Percentiles rank a stretch among this genome's conserved stretches.
Evolutionary conservation across 1,140 invertebrate species (phyloP).

Genomic region (Cotesia chilonis): DNA sequence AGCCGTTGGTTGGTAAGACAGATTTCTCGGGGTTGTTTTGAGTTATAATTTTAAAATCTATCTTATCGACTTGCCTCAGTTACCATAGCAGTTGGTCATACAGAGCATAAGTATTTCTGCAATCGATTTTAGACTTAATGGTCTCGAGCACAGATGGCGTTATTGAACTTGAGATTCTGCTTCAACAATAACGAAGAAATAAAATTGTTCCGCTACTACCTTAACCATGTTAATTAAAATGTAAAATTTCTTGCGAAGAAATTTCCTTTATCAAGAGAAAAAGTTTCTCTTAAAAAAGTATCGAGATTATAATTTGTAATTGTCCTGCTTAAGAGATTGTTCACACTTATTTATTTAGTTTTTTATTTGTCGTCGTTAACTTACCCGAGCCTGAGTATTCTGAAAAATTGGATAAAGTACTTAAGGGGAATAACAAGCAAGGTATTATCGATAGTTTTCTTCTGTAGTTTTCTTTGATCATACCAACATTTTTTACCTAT

Average conservation of each 20-base stretch:
- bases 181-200: too few species aligned
- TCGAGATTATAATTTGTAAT: background rate
- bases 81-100: too few species aligned
- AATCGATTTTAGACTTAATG: too few species aligned
- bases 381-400: constrained; percentile 17
- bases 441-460: constrained; percentile 47
- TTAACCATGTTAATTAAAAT: too few species aligned
- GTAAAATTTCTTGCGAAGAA: background rate
- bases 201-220: too few species aligned
- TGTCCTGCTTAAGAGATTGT: background rate
- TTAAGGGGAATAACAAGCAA: constrained; percentile 12
- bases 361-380: constrained; percentile 30
- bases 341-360: background rate
- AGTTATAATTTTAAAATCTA: too few species aligned
- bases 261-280: background rate
- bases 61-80: too few species aligned
- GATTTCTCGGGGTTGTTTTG: too few species aligned
- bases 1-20: too few species aligned
- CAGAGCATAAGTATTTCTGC: too few species aligned
- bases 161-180: too few species aligned
- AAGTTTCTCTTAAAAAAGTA: background rate
- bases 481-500: constrained; percentile 34
- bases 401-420: background rate
- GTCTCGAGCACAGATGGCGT: too few species aligned
- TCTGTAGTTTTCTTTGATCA: constrained; percentile 48